Evolutionary conservation across 2,888 invertebrate species (phyloP).

Genomic region (Cetonia aurata): DNA sequence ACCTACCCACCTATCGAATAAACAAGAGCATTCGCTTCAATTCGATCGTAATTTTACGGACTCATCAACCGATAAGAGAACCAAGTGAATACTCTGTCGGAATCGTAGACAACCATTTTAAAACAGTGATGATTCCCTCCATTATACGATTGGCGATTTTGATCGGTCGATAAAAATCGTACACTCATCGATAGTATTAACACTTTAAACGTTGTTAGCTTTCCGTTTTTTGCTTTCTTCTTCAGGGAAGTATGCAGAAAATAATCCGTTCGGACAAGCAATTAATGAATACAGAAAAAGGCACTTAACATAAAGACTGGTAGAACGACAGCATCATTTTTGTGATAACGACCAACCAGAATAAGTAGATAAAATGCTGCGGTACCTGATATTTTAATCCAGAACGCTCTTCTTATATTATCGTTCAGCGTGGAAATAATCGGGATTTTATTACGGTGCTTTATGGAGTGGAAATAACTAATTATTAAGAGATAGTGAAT

Average conservation of each 20-base stretch:
- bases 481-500: too few relatives aligned
- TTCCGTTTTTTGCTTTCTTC: too few relatives aligned
- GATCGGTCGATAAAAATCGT: neutral
- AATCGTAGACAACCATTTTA: conserved; percentile 6
- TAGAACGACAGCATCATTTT: conserved; percentile 32
- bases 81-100: neutral
- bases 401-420: neutral
- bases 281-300: conserved; percentile 35
- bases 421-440: too few relatives aligned
- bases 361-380: conserved; percentile 25
- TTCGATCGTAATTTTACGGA: conserved; percentile 2
- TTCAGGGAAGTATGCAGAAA: conserved; percentile 1
- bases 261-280: conserved; percentile 30
- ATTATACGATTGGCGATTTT: conserved; percentile 21
- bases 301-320: conserved; percentile 30
- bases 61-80: conserved; percentile 5
- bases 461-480: too few relatives aligned
- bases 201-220: conserved; percentile 14
- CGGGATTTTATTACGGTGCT: too few relatives aligned
- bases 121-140: neutral
- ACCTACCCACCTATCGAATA: neutral
- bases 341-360: conserved; percentile 17
- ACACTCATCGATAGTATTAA: conserved; percentile 2
- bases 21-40: neutral
- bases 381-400: conserved; percentile 24